Conservation (phyloP, 2,113 vertebrate genomes). For the Cathartes aura region DNA sequence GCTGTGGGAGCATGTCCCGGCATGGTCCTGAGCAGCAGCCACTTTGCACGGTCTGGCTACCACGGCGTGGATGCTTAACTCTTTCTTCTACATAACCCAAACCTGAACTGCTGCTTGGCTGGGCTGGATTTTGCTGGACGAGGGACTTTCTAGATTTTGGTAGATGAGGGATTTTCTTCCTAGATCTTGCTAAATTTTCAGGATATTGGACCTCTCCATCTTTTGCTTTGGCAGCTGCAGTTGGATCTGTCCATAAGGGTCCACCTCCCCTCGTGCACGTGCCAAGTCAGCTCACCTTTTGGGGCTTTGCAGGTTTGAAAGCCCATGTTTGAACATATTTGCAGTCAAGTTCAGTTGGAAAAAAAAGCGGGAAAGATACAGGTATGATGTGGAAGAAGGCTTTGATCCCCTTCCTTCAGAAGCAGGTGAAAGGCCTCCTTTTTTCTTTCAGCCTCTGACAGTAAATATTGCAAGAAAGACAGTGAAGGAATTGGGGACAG, state of each 20-base stretch:
- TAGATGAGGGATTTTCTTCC: background rate
- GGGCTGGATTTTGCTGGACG: background rate
- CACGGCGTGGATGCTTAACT: fast-evolving
- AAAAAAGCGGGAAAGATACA: background rate
- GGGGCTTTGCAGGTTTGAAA: background rate
- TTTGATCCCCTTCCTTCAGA: background rate
- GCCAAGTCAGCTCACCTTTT: background rate
- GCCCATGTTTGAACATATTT: background rate
- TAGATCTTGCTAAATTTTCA: background rate
- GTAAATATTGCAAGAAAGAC: background rate
- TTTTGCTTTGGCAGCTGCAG: background rate
- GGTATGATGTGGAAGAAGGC: background rate
- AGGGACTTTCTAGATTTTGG: background rate
- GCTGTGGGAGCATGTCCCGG: background rate
- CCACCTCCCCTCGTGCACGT: fast-evolving
- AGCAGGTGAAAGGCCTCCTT: background rate
- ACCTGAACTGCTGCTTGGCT: background rate
- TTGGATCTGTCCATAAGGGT: background rate
- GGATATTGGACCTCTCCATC: background rate
- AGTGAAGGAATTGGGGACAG: background rate
- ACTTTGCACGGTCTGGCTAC: background rate
- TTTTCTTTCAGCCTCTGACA: background rate
- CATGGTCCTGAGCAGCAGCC: background rate
- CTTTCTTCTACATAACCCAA: background rate
- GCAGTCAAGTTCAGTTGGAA: background rate